A percentile compares a stretch with the other conserved stretches of the same genome.
Conservation (phyloP, 1,140 invertebrate species). For the Monochamus saltuarius region DNA sequence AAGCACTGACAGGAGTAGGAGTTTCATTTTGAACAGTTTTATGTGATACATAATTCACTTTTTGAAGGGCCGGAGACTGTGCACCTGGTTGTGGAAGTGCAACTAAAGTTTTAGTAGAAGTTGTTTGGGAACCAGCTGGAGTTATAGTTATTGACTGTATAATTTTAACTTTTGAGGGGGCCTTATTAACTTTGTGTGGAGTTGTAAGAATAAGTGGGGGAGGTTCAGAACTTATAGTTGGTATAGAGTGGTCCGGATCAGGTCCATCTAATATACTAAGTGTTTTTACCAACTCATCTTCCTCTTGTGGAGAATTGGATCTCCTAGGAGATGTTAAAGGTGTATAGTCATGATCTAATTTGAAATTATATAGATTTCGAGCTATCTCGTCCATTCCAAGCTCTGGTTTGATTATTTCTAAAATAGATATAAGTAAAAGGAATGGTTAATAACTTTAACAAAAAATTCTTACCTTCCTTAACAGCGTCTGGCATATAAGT, state of each 20-base stretch:
- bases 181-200: conserved; percentile 27
- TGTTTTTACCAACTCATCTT: conserved; percentile 47
- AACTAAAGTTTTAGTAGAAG: not conserved
- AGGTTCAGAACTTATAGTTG: conserved; percentile 7
- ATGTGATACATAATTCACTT: too few relatives aligned
- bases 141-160: conserved; percentile 36
- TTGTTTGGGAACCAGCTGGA: conserved; percentile 12
- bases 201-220: conserved; percentile 13
- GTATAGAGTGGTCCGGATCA: conserved; percentile 4
- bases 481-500: conserved; percentile 42
- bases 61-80: not conserved
- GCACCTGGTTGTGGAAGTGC: conserved; percentile 38
- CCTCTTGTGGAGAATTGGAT: conserved; percentile 34
- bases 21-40: not conserved
- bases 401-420: conserved; percentile 19
- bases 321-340: conserved; percentile 60
- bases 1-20: not conserved
- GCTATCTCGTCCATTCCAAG: conserved; percentile 55
- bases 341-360: conserved; percentile 69
- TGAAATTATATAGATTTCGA: conserved; percentile 57
- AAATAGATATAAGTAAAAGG: not conserved
- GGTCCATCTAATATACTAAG: conserved; percentile 46
- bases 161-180: conserved; percentile 30
- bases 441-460: not conserved
- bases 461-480: conserved; percentile 27